Evolutionary conservation across 2,797 vertebrate species (phyloP), one percentile per base, ranked within the genome.

Genomic region (Aldrovandia affinis): DNA sequence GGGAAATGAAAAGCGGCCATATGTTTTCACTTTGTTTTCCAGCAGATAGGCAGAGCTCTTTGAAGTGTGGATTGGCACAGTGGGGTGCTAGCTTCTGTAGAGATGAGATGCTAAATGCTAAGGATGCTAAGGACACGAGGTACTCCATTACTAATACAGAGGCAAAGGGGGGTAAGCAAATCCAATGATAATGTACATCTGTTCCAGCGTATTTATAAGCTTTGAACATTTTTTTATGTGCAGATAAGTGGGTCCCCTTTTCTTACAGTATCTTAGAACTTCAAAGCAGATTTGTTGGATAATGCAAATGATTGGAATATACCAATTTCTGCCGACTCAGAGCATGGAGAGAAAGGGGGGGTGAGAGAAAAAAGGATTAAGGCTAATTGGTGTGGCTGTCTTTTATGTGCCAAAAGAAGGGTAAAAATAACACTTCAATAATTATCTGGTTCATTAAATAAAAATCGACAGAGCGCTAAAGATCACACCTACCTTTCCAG

Each of bases 161-260:
- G 95, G 96, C 95, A 96, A 94, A 96, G 94, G 93, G 50, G n/a
- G 95, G 93, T 92, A 96, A 94, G 96, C 97, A 96, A 97, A 98
- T 97, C 96, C 97, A 97, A 96, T 97, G 97, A 99, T 98, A 98
- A 98, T 98, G 96, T 98, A 97, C 97, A 98, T 99, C 97, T 98
- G 97, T 98, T 98, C 97, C 96, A 96, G 95, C 95, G 96, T 97
- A 97, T 98, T 97, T 98, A 98, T 97, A 96, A 95, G 97, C 97
- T 99, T 99, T 99, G 97, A 98, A 98, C 95, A 96, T 96, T 97
- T 97, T 89, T 97, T 97, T 96, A 97, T 97, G 96, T 95, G 93
- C 94, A 97, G 96, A 97, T 98, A 98, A 98, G 97, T 97, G 96
- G 96, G 96, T 95, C 96, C 94, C 94, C 97, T 94, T 97, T 97